A percentile compares a stretch with the other conserved stretches of the same genome.
Evolutionary conservation across 2,888 invertebrate species (phyloP).

Genomic region (Epicampocera succincta): DNA sequence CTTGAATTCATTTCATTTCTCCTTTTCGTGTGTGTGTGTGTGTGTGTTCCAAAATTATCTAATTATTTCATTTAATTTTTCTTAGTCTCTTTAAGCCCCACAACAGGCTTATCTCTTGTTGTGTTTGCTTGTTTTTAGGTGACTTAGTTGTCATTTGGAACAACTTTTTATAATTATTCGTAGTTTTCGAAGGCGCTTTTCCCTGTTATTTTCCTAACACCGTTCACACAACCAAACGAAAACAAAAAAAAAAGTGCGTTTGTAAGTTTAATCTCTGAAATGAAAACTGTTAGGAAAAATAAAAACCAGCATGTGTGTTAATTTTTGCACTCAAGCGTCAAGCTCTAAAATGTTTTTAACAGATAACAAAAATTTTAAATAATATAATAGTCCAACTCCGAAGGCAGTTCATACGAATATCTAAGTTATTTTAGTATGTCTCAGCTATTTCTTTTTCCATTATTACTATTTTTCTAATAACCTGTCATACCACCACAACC

Average conservation of each 20-base stretch:
- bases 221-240: conserved; percentile 13
- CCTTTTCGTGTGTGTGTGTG: background rate
- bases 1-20: conserved; percentile 64
- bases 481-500: conserved; percentile 78
- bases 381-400: conserved; percentile 44
- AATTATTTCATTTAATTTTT: conserved; percentile 53
- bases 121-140: background rate
- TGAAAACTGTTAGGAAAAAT: conserved; percentile 3
- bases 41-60: conserved; percentile 42
- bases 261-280: conserved; percentile 20
- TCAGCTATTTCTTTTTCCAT: conserved; percentile 32
- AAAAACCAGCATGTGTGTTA: conserved; percentile 63
- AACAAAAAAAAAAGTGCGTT: conserved; percentile 55
- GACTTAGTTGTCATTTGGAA: conserved; percentile 60
- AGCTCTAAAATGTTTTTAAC: conserved; percentile 54
- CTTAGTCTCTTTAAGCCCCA: background rate
- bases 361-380: conserved; percentile 59
- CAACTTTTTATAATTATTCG: conserved; percentile 67
- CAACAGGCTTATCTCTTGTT: conserved; percentile 57
- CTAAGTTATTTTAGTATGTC: conserved; percentile 34
- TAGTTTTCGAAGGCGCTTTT: conserved; percentile 63
- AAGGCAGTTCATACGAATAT: conserved; percentile 28
- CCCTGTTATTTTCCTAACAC: conserved; percentile 52
- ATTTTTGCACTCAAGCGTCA: conserved; percentile 68
- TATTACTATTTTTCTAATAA: conserved; percentile 76